A percentile compares a stretch with the other conserved stretches of the same genome.
Conservation (phyloP, 2,888 invertebrate genomes). For the Buathra laborator region DNA sequence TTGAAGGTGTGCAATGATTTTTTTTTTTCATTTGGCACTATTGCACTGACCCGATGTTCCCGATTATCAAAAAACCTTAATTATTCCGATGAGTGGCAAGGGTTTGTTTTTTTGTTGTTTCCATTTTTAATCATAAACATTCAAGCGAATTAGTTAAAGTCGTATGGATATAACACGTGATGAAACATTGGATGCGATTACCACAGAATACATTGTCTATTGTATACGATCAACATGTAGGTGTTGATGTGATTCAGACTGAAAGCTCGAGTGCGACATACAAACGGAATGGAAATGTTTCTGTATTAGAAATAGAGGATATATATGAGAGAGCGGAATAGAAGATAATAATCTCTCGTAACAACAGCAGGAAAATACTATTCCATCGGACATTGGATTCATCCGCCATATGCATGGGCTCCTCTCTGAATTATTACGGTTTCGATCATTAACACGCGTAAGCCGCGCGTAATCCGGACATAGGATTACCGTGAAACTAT, state of each 20-base stretch:
- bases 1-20: too few relatives aligned
- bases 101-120: too few relatives aligned
- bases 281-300: not conserved
- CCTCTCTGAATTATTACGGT: slow-evolving; percentile 53
- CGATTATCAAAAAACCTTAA: too few relatives aligned
- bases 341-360: slow-evolving; percentile 21
- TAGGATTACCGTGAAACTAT: slow-evolving; percentile 46
- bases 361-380: not conserved
- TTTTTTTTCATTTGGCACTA: too few relatives aligned
- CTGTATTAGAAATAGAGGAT: not conserved
- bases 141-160: not conserved
- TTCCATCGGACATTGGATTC: not conserved
- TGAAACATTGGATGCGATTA: not conserved
- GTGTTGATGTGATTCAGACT: not conserved
- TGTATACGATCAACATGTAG: not conserved
- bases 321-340: not conserved
- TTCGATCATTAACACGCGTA: slow-evolving; percentile 53
- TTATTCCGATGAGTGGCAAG: too few relatives aligned
- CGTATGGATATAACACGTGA: not conserved
- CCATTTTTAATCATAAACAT: not conserved
- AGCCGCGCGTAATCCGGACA: slow-evolving; percentile 55
- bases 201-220: not conserved
- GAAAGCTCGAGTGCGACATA: not conserved
- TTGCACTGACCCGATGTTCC: too few relatives aligned
- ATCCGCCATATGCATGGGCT: not conserved